Conservation (phyloP, 2,888 invertebrate species). For the Cataglyphis rosenhaueri region DNA sequence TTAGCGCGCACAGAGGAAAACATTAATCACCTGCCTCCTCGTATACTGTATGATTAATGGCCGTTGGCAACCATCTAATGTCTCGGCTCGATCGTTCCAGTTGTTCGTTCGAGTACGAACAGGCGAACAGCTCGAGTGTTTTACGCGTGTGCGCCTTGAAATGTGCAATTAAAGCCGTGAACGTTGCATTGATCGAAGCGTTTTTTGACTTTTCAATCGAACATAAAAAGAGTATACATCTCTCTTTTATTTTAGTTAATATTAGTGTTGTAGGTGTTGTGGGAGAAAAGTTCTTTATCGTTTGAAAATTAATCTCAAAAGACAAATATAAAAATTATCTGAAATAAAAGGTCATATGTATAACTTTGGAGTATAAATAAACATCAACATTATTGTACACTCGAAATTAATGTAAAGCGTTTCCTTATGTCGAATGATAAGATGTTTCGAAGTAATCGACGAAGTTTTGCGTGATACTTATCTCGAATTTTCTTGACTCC, state of each 20-base stretch:
- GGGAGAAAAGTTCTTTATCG: not conserved
- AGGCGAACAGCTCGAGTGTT: slow-evolving; percentile 13
- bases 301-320: not conserved
- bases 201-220: not conserved
- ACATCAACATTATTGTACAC: not conserved
- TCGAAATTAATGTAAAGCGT: not conserved
- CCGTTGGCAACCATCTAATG: slow-evolving; percentile 70
- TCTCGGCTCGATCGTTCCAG: slow-evolving; percentile 76
- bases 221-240: not conserved
- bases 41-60: slow-evolving; percentile 79
- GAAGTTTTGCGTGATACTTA: slow-evolving; percentile 33
- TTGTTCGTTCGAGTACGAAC: slow-evolving; percentile 62
- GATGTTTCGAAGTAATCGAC: slow-evolving; percentile 27
- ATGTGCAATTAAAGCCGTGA: slow-evolving; percentile 21
- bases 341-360: not conserved
- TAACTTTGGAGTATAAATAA: not conserved
- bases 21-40: slow-evolving; percentile 79
- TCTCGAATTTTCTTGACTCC: not conserved
- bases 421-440: not conserved
- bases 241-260: not conserved
- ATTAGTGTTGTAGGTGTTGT: not conserved
- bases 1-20: slow-evolving; percentile 61
- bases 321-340: not conserved
- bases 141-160: slow-evolving; percentile 33
- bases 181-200: not conserved